These are phyloP conservation scores for Drosophila santomea DNA, from an alignment of 1,140 invertebrate species.

Conservation along the genomic window DNA sequence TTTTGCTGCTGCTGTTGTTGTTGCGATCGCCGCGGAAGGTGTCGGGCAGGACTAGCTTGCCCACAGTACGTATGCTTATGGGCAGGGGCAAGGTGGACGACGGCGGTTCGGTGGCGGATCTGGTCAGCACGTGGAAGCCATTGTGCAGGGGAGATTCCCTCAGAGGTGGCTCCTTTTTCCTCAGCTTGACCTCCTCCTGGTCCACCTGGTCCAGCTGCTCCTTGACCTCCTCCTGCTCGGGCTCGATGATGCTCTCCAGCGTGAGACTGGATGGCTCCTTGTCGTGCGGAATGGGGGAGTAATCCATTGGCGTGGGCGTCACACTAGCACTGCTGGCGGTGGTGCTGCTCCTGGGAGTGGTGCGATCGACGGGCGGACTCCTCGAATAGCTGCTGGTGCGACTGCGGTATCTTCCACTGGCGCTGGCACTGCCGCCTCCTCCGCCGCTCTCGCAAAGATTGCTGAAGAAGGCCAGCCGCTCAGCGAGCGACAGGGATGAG, in stretches of 20 bases:
- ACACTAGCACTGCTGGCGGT: constrained; percentile 60
- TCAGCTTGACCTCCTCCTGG: neutral
- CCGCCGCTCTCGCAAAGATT: constrained; percentile 61
- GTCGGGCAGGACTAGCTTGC: constrained; percentile 68
- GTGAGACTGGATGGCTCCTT: constrained; percentile 33
- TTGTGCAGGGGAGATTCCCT: constrained; percentile 17
- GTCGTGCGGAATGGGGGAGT: constrained; percentile 37
- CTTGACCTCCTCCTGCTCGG: constrained; percentile 6
- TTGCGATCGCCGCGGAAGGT: constrained; percentile 67
- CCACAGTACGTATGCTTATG: constrained; percentile 61
- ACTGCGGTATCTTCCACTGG: constrained; percentile 29
- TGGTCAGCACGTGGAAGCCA: constrained; percentile 40
- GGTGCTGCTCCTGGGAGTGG: constrained; percentile 60
- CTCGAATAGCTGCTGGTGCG: constrained; percentile 62
- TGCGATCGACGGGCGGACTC: constrained; percentile 63
- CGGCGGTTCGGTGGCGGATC: constrained; percentile 59
- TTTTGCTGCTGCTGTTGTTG: constrained; percentile 39
- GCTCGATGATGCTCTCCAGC: constrained; percentile 37
- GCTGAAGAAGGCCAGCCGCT: constrained; percentile 79
- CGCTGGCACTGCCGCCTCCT: constrained; percentile 25
- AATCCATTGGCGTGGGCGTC: constrained; percentile 74
- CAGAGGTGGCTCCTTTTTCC: neutral
- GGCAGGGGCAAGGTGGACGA: neutral
- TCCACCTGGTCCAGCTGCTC: constrained; percentile 1
- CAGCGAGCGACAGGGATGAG: constrained; percentile 77